Evolutionary conservation across 1,140 invertebrate genomes (phyloP).

Genomic region (Sinella curviseta): DNA sequence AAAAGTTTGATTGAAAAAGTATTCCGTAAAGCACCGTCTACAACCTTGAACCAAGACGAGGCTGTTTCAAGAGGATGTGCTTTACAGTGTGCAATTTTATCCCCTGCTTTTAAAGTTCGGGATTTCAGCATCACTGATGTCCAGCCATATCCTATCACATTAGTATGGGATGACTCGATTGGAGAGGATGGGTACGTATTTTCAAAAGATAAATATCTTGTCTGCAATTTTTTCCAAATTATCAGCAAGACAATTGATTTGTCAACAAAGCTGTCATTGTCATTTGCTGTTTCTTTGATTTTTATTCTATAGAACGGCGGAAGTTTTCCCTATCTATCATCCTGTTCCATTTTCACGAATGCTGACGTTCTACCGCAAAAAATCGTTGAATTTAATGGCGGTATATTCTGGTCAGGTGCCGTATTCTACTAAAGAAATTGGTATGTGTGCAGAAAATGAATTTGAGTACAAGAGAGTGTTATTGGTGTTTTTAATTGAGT

Average conservation of each 20-base stretch:
- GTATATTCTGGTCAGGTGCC: constrained; percentile 73
- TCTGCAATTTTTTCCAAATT: background rate
- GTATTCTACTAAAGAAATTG: constrained; percentile 76
- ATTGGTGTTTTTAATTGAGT: background rate
- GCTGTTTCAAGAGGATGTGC: constrained; percentile 94
- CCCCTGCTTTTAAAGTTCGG: constrained; percentile 90
- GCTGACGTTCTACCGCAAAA: constrained; percentile 86
- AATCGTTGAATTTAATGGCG: constrained; percentile 81
- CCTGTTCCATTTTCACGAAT: constrained; percentile 88
- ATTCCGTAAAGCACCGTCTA: constrained; percentile 82
- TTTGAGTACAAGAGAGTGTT: background rate
- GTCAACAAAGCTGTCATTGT: background rate
- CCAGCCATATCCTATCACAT: constrained; percentile 84
- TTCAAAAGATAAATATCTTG: too few relatives aligned
- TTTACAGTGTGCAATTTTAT: constrained; percentile 93
- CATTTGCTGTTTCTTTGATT: constrained; percentile 30
- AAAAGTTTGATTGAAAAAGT: constrained; percentile 85
- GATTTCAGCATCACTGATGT: constrained; percentile 92
- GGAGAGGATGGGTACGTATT: constrained; percentile 63
- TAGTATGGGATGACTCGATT: constrained; percentile 77
- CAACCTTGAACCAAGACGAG: constrained; percentile 90
- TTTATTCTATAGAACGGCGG: constrained; percentile 61
- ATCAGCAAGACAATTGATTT: background rate
- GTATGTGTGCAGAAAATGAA: constrained; percentile 57
- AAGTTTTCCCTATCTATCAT: constrained; percentile 86